Conservation (phyloP, 2,888 invertebrate genomes). For the Gryllus longicercus region DNA sequence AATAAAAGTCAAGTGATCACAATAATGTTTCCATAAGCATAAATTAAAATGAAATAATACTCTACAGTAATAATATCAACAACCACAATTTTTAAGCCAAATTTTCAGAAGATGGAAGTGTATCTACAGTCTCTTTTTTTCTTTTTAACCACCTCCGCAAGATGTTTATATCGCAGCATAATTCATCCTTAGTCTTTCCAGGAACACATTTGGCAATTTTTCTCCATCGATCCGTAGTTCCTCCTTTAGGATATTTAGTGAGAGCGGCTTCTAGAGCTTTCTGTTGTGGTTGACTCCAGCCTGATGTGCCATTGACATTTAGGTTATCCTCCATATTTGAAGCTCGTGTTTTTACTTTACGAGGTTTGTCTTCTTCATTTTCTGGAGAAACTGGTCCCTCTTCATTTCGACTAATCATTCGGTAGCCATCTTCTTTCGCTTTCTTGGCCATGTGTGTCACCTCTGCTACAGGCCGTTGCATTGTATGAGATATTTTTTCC, state of each 20-base stretch:
- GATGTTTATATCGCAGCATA: slow-evolving; percentile 77
- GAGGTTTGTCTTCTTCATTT: slow-evolving; percentile 45
- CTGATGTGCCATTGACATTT: slow-evolving; percentile 25
- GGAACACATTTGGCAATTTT: slow-evolving; percentile 83
- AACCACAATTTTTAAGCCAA: neutral
- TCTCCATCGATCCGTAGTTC: slow-evolving; percentile 81
- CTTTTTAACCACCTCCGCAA: slow-evolving; percentile 79
- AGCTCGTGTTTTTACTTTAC: slow-evolving; percentile 63
- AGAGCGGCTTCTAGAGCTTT: slow-evolving; percentile 82
- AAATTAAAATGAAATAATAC: neutral
- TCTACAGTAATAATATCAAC: neutral
- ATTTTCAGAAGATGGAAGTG: neutral
- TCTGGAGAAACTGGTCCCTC: slow-evolving; percentile 36
- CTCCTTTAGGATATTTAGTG: slow-evolving; percentile 76
- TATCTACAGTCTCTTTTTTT: slow-evolving; percentile 59
- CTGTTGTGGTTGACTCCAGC: slow-evolving; percentile 87
- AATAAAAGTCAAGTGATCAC: neutral
- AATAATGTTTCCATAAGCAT: neutral
- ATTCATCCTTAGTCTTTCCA: slow-evolving; percentile 91
- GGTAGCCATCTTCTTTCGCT: slow-evolving; percentile 66
- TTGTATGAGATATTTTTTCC: slow-evolving; percentile 84
- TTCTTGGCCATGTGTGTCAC: slow-evolving; percentile 86
- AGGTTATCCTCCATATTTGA: slow-evolving; percentile 48
- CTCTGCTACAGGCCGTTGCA: slow-evolving; percentile 60
- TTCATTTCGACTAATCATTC: slow-evolving; percentile 40